A percentile compares a stretch with the other conserved stretches of the same genome.
Evolutionary conservation across 2,113 vertebrate genomes (phyloP).

Genomic region (Oncorhynchus clarkii): DNA sequence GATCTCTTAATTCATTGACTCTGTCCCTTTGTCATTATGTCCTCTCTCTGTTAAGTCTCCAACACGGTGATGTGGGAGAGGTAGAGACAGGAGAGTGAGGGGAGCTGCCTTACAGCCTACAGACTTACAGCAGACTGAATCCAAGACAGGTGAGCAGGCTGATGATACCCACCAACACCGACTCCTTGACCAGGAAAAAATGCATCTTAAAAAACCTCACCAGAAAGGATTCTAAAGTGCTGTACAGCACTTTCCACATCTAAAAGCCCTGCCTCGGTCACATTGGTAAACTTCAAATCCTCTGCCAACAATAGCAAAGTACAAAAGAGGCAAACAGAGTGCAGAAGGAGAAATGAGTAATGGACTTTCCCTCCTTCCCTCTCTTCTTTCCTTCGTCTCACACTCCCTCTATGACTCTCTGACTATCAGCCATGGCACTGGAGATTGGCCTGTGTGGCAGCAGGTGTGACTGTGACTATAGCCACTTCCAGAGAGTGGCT

Average conservation of each 20-base stretch:
- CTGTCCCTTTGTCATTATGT: conserved; percentile 1
- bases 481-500: conserved; percentile 6
- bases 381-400: conserved; percentile 28
- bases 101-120: background rate
- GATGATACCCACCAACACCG: conserved; percentile 57
- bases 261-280: conserved; percentile 54
- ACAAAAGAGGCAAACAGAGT: conserved; percentile 38
- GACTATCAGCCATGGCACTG: background rate
- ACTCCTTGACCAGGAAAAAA: conserved; percentile 19
- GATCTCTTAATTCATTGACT: conserved; percentile 9
- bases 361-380: conserved; percentile 17
- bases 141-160: conserved; percentile 63
- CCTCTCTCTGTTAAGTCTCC: conserved; percentile 35
- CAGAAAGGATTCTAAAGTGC: conserved; percentile 61
- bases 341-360: conserved; percentile 26
- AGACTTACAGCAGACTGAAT: conserved; percentile 45
- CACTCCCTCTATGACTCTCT: conserved; percentile 3
- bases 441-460: background rate
- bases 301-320: conserved; percentile 51
- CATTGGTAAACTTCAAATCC: conserved; percentile 53
- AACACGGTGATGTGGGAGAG: conserved; percentile 33
- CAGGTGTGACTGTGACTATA: background rate
- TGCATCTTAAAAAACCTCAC: conserved; percentile 36
- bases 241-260: conserved; percentile 50
- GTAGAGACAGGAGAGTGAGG: conserved; percentile 14